phyloP scores from a whole-genome alignment of 2,888 invertebrate species.

The Gymnoscelis rufifasciata region DNA sequence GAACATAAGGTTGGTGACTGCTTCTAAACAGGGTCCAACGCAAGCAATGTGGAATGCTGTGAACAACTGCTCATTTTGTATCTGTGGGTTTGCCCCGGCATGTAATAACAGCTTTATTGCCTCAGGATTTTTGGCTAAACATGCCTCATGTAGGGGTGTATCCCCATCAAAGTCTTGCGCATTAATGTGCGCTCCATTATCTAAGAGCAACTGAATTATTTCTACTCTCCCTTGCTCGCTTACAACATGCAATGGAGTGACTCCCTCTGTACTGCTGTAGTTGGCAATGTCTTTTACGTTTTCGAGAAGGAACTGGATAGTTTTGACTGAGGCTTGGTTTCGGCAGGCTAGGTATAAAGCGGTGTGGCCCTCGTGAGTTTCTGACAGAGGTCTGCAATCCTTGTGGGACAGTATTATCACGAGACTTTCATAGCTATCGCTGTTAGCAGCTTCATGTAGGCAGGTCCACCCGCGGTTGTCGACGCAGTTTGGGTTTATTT shows the following conservation, averaged over 20 bases:
- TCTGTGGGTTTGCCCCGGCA: conserved; percentile 64
- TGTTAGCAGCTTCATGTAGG: conserved; percentile 72
- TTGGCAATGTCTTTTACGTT: conserved; percentile 59
- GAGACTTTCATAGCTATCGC: conserved; percentile 59
- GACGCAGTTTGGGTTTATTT: conserved; percentile 66
- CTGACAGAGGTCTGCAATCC: conserved; percentile 51
- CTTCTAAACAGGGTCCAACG: conserved; percentile 53
- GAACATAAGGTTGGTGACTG: conserved; percentile 49
- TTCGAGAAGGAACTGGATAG: conserved; percentile 55
- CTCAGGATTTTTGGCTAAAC: conserved; percentile 45
- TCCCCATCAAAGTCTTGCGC: conserved; percentile 73
- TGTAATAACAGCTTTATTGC: conserved; percentile 54
- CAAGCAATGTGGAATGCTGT: conserved; percentile 71
- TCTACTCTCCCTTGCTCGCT: conserved; percentile 60
- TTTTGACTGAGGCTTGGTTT: conserved; percentile 50
- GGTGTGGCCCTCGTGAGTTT: conserved; percentile 73
- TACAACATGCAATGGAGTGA: conserved; percentile 67
- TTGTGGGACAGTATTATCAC: conserved; percentile 54
- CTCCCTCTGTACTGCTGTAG: conserved; percentile 66
- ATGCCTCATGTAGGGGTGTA: conserved; percentile 70
- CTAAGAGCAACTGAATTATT: conserved; percentile 55
- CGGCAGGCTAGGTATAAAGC: conserved; percentile 68
- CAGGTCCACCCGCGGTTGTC: conserved; percentile 78
- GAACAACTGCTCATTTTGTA: conserved; percentile 54
- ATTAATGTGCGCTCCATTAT: conserved; percentile 62